Base-by-base conservation (phyloP, 2,888 invertebrate species). In the Phaonia tiefii region DNA sequence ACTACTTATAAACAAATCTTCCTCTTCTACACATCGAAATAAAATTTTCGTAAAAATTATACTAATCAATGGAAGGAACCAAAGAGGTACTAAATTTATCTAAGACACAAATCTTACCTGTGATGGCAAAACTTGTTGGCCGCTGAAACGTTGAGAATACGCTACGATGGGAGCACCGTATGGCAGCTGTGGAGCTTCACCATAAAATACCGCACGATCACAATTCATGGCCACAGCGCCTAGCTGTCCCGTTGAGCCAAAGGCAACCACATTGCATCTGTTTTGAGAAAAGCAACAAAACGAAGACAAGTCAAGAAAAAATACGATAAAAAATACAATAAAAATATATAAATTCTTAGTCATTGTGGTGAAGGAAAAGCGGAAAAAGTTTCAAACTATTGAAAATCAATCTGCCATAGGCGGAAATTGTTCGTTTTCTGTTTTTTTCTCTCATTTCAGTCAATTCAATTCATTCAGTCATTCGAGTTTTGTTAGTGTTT, bases 81-180 rank as follows among this genome's bases (percentile, higher is more conserved):
- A 31, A 5, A 31, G 8, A 31, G 8, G 8, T 31, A 31, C 31
- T 31, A 31, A 31, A 26, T 1, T 67, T 17, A n/a, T 8, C 13
- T 15, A 1, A 69, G 15, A 15, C 31, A 31, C 31, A 39, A 13
- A 20, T 17, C 87, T 88, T 85, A 95, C 95, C 92, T 95, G 95
- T 31, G 95, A 93, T 3, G 97, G 96, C 83, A 97, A 91, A 73
- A 94, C 93, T 89, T 97, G 97, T 86, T 96, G 95, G 0, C 97
- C 97, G 82, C 95, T 94, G 91, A 94, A 93, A 84, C 94, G 92
- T 89, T 97, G 97, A 76, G 94, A 94, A 90, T 96, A 96, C 8
- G 95, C 93, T 66, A 95, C 93, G 79, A 97, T 94, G 1, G 96
- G 96, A 25, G 96, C 96, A 58, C 95, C 95, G 86, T 94, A 94